phyloP scores from a whole-genome alignment of 2,797 vertebrate genomes.

The Chromis chromis region DNA sequence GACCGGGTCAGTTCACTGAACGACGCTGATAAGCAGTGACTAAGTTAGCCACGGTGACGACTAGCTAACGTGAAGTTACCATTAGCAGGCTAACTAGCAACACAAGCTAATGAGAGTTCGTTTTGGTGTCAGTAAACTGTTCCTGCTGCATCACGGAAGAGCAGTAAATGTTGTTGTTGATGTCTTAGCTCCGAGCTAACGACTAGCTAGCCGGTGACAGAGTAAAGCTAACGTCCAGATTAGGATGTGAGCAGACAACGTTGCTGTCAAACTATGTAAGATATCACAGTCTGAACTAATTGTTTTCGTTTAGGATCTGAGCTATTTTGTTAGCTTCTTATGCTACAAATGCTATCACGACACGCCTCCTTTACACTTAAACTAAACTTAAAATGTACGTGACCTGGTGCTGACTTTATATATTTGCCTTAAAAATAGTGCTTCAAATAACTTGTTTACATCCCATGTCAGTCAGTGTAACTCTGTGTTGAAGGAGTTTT shows the following conservation, averaged over 20 bases:
- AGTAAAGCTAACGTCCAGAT: constrained; percentile 1
- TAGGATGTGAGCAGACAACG: neutral
- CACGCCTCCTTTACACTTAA: neutral
- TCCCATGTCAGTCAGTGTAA: neutral
- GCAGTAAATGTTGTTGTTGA: neutral
- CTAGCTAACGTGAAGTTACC: neutral
- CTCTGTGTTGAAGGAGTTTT: neutral
- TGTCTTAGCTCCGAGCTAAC: constrained; percentile 15
- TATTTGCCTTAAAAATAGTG: no score
- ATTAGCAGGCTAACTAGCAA: neutral
- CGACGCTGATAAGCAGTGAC: neutral
- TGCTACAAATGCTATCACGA: neutral
- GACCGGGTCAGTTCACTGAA: neutral
- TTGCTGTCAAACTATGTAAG: neutral
- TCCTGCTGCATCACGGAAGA: neutral
- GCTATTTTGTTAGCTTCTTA: neutral
- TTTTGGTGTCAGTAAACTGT: neutral
- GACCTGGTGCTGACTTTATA: no score
- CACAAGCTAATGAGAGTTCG: neutral
- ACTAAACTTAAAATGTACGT: neutral
- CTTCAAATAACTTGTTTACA: no score
- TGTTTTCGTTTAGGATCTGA: neutral
- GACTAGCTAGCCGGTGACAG: constrained; percentile 2
- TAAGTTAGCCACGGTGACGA: constrained; percentile 4
- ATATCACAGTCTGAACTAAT: neutral